Evolutionary conservation across 2,113 vertebrate genomes (phyloP).

Genomic region (Xenus cinereus): DNA sequence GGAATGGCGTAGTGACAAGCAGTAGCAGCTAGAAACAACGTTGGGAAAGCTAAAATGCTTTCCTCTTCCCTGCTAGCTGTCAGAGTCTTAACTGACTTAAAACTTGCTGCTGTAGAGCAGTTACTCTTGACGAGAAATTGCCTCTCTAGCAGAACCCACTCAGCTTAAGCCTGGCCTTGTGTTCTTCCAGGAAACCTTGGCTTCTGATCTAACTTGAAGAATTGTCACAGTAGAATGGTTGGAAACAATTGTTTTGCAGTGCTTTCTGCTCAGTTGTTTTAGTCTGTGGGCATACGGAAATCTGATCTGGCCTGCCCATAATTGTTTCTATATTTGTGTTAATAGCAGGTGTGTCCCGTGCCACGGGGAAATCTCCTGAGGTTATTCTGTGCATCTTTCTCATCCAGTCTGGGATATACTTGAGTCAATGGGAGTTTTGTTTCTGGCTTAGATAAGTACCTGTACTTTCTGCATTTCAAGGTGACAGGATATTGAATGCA

Average conservation of each 20-base stretch:
- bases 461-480: background rate
- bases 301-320: background rate
- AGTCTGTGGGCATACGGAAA: background rate
- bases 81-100: background rate
- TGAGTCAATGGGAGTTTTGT: background rate
- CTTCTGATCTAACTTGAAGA: background rate
- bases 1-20: background rate
- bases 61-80: background rate
- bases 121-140: background rate
- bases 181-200: background rate
- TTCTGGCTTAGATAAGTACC: background rate
- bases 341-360: background rate
- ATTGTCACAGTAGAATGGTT: background rate
- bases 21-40: background rate
- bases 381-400: background rate
- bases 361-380: background rate
- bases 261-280: background rate
- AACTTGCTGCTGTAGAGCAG: background rate
- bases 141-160: background rate
- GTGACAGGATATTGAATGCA: fast-evolving
- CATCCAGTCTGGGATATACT: background rate
- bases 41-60: background rate
- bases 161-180: background rate
- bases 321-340: background rate
- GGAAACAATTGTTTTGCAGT: background rate